Evolutionary conservation across 2,113 vertebrate genomes (phyloP), one percentile per base, ranked within the genome.

Genomic region (Alethe diademata): DNA sequence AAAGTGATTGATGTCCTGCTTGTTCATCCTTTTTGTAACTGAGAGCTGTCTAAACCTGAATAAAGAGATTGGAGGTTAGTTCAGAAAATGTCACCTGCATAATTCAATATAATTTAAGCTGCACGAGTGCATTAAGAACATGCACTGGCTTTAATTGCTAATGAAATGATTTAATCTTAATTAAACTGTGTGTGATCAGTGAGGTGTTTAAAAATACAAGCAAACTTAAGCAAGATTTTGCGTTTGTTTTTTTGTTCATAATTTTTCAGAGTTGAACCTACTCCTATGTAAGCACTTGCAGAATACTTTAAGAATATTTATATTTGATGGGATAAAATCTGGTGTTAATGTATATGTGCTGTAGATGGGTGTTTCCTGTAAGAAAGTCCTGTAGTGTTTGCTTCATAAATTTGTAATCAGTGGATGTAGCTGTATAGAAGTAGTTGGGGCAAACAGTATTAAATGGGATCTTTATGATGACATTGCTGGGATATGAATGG

Each of bases 1-100:
- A 94, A 95, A 98, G 99, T 99, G 99, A 99, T 99, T 99, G 99
- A 99, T 99, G 98, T 98, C 98, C 98, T 98, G 98, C 95, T 98
- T 94, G 66, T 98, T 98, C 98, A 96, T 98, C 95, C 96, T 96
- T 98, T 97, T 97, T 97, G 97, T 97, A 97, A 97, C 95, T 94
- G 97, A 98, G 98, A 98, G 97, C 98, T 98, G 97, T 98, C 98
- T 96, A 94, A 96, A 95, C 75, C 96, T 97, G 98, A 98, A 98
- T 99, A 98, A 98, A 99, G 98, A 98, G 97, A 98, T 98, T 98
- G 98, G 98, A 98, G 98, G 98, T 98, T 98, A 97, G 88, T 95
- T 97, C 88, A 93, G 97, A 94, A 97, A 98, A 98, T 98, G 97
- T 97, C 97, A 96, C 95, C 95, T 91, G 96, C 94, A 93, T 94